Evolutionary conservation across 1,140 invertebrate species (phyloP), one percentile per base, ranked within the genome.

Genomic region (Orius laevigatus): DNA sequence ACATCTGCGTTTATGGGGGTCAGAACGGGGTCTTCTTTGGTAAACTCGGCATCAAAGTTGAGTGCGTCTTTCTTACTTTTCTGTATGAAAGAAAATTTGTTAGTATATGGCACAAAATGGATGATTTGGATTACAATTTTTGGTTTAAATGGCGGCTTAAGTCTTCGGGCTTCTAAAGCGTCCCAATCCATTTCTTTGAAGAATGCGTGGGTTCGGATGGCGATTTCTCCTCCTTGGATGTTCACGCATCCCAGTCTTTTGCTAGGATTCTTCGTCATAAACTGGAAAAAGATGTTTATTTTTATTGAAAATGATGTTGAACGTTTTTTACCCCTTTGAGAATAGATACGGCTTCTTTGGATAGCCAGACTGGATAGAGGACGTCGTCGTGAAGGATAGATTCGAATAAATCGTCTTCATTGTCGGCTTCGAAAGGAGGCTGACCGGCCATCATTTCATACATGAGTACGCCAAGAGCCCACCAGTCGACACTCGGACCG

Each of bases 361-460:
- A 87, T 2, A 99, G 72, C 89, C 93, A 98, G 3, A 96, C 91
- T 0, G 95, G 95, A 69, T 98, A 98, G 1, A 98, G 73, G 34
- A 98, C 94, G 66, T 98, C 90, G 62, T 99, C 95, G 61, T 94
- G 89, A 50, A 98, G 74, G 61, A 99, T 99, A 35, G 88, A 91
- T 64, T 98, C 93, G 69, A 98, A 98, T 3, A 99, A 71, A 67
- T 98, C 94, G 65, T 99, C 94, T 70, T 98, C 95, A 68, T 97
- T 97, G 62, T 98, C 95, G 4, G 94, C 95, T 69, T 98, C 95
- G 68, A 98, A 99, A 1, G 95, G 95, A 45, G 95, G 94, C 64
- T 98, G 95, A 1, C 92, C 91, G 14, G 90, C 92, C 86, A 98
- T 87, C 93, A 98, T 98, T 74, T 98, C 94, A 66, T 98, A 98